Percentiles rank a stretch among this genome's conserved stretches.
These are phyloP conservation scores for Vanessa tameamea DNA, from an alignment of 1,140 invertebrate genomes.

Conservation along the genomic window DNA sequence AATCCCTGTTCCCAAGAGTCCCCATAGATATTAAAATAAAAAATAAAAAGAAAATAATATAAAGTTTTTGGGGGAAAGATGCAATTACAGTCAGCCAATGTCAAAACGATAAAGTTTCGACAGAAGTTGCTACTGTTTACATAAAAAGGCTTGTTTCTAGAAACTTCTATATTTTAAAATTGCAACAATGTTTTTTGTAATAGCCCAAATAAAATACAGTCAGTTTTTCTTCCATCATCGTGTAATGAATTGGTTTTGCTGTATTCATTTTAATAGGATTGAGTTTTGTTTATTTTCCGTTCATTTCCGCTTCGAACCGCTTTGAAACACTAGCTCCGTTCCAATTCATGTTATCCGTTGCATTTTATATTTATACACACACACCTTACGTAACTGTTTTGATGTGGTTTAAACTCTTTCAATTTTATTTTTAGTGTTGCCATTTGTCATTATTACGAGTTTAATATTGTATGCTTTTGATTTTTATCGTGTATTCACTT, in stretches of 20 bases:
- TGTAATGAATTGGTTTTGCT: background rate
- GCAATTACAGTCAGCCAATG: too few relatives aligned
- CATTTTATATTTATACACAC: constrained; percentile 31
- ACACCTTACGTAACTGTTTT: constrained; percentile 25
- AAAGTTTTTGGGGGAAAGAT: too few relatives aligned
- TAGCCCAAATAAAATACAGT: background rate
- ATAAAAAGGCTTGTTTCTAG: background rate
- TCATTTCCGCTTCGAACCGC: constrained; percentile 40
- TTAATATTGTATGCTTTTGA: too few relatives aligned
- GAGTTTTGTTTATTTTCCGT: constrained; percentile 38
- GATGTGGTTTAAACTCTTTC: background rate
- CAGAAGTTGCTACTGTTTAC: too few relatives aligned
- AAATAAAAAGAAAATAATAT: too few relatives aligned
- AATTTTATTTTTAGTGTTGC: background rate
- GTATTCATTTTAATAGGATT: constrained; percentile 25
- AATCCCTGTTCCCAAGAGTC: too few relatives aligned
- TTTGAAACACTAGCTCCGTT: constrained; percentile 53
- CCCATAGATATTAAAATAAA: too few relatives aligned
- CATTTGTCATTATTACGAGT: background rate
- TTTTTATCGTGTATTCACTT: too few relatives aligned
- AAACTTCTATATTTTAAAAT: background rate
- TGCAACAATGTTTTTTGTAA: background rate
- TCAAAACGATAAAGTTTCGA: too few relatives aligned
- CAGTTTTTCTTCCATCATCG: constrained; percentile 17
- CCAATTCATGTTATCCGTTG: constrained; percentile 37